A percentile compares a stretch with the other conserved stretches of the same genome.
These are phyloP conservation scores for Halichoeres trimaculatus DNA, from an alignment of 2,113 vertebrate species.

Conservation along the genomic window DNA sequence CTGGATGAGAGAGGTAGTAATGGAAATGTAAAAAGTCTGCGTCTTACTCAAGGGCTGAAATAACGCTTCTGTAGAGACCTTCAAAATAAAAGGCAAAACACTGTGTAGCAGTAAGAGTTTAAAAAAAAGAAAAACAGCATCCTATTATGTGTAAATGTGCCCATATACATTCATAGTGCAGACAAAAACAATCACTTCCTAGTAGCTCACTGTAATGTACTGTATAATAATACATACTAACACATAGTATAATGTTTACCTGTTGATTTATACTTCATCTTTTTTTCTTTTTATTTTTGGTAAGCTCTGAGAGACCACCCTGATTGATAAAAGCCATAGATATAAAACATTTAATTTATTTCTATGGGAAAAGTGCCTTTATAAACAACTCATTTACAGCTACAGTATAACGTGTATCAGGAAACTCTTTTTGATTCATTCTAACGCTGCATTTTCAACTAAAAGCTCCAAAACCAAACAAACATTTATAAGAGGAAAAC, in stretches of 20 bases:
- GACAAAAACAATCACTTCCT: conserved; percentile 61
- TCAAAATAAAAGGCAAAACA: conserved; percentile 10
- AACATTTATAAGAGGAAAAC: conserved; percentile 33
- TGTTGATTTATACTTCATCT: background rate
- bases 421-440: conserved; percentile 23
- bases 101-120: background rate
- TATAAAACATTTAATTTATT: conserved; percentile 56
- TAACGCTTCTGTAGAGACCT: background rate
- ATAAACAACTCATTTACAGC: conserved; percentile 45
- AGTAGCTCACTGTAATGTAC: conserved; percentile 38
- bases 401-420: conserved; percentile 43
- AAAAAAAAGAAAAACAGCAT: conserved; percentile 14
- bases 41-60: background rate
- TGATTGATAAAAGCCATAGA: conserved; percentile 57
- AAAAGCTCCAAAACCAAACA: conserved; percentile 49
- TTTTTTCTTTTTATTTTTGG: conserved; percentile 19
- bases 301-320: conserved; percentile 51
- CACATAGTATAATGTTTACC: conserved; percentile 17
- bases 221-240: conserved; percentile 54
- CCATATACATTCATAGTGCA: conserved; percentile 73
- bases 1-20: conserved; percentile 61
- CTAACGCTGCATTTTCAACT: conserved; percentile 50
- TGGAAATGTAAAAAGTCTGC: conserved; percentile 31
- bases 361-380: conserved; percentile 68
- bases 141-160: conserved; percentile 36